Evolutionary conservation across 2,113 vertebrate genomes (phyloP), one percentile per base, ranked within the genome.

Genomic region (Rhodinocichla rosea): DNA sequence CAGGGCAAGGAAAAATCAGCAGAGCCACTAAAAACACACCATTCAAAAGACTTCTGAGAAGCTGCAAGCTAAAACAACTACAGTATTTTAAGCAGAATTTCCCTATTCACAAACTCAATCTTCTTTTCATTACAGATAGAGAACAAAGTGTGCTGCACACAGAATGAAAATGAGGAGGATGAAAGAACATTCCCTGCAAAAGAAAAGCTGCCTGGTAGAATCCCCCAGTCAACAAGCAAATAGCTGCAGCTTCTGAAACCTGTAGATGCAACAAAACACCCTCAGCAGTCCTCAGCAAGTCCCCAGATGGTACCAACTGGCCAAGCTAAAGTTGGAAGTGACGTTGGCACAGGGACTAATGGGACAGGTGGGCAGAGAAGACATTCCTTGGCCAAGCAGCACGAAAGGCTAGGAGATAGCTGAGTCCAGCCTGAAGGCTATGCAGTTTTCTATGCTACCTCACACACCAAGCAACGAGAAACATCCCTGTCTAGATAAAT

Each of bases 131-230:
- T 86, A 71, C 80, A 83, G 42, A 95, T 19, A 74, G 79, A 87
- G 87, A 94, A 94, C 92, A 92, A 91, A 93, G 60, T 4, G 67
- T 68, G 85, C 83, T 93, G 92, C 79, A 64, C 49, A 22, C 64
- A 64, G 94, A 96, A 97, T 94, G 77, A 94, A 93, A 96, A 97
- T 95, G 90, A 96, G 86, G 68, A 95, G 33, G 56, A 90, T 90
- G 90, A 96, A 96, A 96, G 79, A 77, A 74, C 76, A 35, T 70
- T 86, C 71, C 45, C 32, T 45, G 26, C 26, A 77, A 86, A 91
- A 88, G 50, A 90, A 94, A 95, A 91, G 64, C 94, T 62, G 55
- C 47, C 82, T 90, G 59, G 59, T 67, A 77, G 75, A 90, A 88
- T 32, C 12, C 30, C n/a, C 15, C 35, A 59, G 55, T 74, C 78